These are phyloP conservation scores for Loris lydekkerianus DNA, from an alignment of 2,797 vertebrate genomes.

Conservation along the genomic window DNA sequence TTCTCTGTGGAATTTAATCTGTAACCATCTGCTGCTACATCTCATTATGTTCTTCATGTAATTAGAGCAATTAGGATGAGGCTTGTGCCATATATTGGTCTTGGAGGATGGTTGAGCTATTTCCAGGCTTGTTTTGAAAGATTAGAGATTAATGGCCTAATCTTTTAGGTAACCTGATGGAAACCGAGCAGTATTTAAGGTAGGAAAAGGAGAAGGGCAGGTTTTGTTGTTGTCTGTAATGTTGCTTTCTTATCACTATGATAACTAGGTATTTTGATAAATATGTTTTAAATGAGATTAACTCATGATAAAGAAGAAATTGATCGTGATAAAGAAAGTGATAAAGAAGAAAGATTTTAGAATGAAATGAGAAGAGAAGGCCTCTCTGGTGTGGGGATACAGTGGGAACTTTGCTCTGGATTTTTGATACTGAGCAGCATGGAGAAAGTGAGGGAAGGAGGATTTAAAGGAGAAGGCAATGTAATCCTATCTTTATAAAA, in stretches of 20 bases:
- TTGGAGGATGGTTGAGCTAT: slow-evolving; percentile 78
- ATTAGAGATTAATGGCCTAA: slow-evolving; percentile 77
- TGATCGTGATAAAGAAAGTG: not conserved
- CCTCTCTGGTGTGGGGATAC: not conserved
- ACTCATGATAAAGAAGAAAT: slow-evolving; percentile 31
- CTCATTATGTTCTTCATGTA: slow-evolving; percentile 84
- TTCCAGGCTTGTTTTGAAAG: slow-evolving; percentile 75
- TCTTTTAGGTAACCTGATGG: slow-evolving; percentile 76
- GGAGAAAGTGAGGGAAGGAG: not conserved
- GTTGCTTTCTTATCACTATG: slow-evolving; percentile 51
- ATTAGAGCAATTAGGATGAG: slow-evolving; percentile 85
- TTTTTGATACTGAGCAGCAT: not conserved
- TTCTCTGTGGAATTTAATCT: slow-evolving; percentile 88
- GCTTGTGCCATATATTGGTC: slow-evolving; percentile 74
- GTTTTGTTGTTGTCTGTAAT: slow-evolving; percentile 2
- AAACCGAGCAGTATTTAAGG: slow-evolving; percentile 61
- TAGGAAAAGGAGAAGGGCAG: slow-evolving; percentile 6
- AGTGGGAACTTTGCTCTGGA: not conserved
- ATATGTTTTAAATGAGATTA: slow-evolving; percentile 47
- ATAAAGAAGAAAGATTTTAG: not conserved
- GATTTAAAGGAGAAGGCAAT: not conserved
- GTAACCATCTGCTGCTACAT: slow-evolving; percentile 89
- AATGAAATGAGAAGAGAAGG: not conserved
- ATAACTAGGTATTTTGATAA: slow-evolving; percentile 28
- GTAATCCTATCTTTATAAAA: not conserved